These are phyloP conservation scores for Diplosoma virens DNA, from an alignment of 23 tunicate species.

Conservation along the genomic window DNA sequence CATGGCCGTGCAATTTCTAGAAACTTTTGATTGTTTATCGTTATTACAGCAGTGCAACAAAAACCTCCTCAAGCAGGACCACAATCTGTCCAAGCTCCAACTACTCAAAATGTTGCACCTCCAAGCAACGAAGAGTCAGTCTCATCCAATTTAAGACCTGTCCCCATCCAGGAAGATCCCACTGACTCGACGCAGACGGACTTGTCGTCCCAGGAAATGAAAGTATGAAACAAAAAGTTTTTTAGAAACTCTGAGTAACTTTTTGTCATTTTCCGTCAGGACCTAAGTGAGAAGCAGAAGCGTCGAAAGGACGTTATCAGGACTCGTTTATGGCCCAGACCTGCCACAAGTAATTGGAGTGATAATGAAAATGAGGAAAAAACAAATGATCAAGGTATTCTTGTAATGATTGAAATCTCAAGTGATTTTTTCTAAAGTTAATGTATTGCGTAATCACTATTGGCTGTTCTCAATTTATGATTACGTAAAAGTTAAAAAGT, in stretches of 20 bases:
- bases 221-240: not conserved
- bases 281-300: constrained; percentile 45
- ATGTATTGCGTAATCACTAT: not conserved
- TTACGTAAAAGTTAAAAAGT: not conserved
- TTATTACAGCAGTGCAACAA: no score
- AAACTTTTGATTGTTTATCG: no score
- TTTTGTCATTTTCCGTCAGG: constrained; percentile 1
- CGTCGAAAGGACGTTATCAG: constrained; percentile 68
- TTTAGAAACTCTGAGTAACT: not conserved
- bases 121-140: not conserved
- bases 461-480: not conserved
- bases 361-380: constrained; percentile 15
- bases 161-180: constrained; percentile 23
- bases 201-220: not conserved
- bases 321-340: constrained; percentile 72
- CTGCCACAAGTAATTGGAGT: constrained; percentile 57
- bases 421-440: not conserved
- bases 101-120: constrained; percentile 12
- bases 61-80: not conserved
- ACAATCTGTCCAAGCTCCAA: not conserved
- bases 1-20: no score
- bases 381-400: constrained; percentile 9
- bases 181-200: not conserved
- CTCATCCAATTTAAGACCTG: constrained; percentile 13
- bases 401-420: not conserved